phyloP scores from a whole-genome alignment of 2,797 vertebrate species.

The Heteromormyrus szaboi region DNA sequence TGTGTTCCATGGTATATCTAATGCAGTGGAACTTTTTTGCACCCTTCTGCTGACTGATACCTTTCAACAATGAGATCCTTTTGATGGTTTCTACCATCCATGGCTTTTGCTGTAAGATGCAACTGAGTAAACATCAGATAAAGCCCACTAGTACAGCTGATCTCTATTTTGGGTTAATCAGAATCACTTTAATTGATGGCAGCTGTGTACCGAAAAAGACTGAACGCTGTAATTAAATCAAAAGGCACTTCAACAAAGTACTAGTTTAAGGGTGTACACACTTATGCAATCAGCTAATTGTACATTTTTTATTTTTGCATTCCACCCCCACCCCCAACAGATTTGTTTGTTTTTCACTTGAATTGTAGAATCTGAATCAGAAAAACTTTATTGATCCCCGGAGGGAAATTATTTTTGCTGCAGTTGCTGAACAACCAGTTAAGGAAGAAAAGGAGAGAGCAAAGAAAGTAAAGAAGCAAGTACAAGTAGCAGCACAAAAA shows the following conservation, averaged over 20 bases:
- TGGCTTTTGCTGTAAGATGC: not conserved
- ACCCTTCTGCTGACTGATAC: not conserved
- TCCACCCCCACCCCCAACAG: not conserved
- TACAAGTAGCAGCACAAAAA: not conserved
- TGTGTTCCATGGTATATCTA: not conserved
- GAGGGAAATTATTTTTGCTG: not conserved
- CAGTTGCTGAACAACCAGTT: not conserved
- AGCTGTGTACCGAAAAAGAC: not conserved
- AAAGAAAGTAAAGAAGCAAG: not conserved
- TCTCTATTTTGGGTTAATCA: not conserved
- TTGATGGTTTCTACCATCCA: not conserved
- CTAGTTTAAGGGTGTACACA: not conserved
- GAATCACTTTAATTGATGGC: not conserved
- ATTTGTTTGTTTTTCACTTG: not conserved
- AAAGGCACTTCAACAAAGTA: not conserved
- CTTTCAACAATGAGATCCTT: not conserved
- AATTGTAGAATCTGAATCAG: not conserved
- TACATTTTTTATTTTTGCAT: not conserved
- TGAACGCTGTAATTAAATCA: not conserved
- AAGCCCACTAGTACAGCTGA: not conserved
- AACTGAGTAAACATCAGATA: not conserved
- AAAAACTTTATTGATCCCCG: not conserved
- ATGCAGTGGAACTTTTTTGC: not conserved
- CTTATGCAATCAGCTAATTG: not conserved
- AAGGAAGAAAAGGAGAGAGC: not conserved